Conservation (phyloP, 1,140 invertebrate species). For the Drosophila simulans region DNA sequence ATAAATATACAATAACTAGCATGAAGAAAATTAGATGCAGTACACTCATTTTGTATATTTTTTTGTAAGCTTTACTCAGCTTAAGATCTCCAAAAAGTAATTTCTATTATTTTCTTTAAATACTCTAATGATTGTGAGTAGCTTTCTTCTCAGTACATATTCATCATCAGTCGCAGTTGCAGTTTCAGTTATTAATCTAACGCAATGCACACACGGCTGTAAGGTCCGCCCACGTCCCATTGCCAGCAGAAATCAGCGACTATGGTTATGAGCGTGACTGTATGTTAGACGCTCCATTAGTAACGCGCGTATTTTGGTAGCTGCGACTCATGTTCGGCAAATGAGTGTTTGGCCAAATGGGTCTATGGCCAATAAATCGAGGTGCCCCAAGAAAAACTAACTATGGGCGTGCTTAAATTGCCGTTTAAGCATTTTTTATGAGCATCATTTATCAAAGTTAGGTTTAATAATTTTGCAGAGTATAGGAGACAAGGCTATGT, state of each 20-base stretch:
- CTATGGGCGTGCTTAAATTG: slow-evolving; percentile 81
- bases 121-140: no score
- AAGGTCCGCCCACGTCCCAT: slow-evolving; percentile 19
- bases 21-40: no score
- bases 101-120: no score
- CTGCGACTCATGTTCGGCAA: slow-evolving; percentile 62
- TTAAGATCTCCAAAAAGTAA: no score
- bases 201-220: slow-evolving; percentile 52
- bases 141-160: neutral
- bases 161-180: slow-evolving; percentile 12
- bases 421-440: slow-evolving; percentile 82
- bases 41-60: no score
- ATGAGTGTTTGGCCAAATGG: slow-evolving; percentile 71
- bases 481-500: slow-evolving; percentile 22
- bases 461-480: slow-evolving; percentile 68
- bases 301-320: slow-evolving; percentile 73
- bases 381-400: slow-evolving; percentile 40
- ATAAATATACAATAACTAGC: no score
- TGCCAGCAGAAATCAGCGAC: slow-evolving; percentile 27
- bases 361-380: slow-evolving; percentile 76
- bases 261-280: slow-evolving; percentile 42
- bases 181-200: slow-evolving; percentile 76
- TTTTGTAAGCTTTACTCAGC: no score
- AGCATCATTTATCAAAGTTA: slow-evolving; percentile 82
- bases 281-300: slow-evolving; percentile 34